phyloP scores from a whole-genome alignment of 2,888 invertebrate genomes.

The Alsophila aescularia region DNA sequence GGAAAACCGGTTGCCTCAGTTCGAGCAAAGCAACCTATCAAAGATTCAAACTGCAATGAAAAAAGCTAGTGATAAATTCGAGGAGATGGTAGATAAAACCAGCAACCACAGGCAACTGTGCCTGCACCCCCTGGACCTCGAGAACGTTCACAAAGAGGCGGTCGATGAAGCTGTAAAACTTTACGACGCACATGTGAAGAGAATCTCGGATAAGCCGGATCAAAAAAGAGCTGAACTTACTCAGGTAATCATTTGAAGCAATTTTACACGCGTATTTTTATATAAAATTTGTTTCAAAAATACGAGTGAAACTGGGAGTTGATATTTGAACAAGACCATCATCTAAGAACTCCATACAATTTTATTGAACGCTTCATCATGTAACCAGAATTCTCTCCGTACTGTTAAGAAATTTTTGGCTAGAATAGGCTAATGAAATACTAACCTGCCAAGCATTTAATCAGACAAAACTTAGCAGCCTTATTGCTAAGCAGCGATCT shows the following conservation, averaged over 20 bases:
- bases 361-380: no score
- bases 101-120: slow-evolving; percentile 1
- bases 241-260: not conserved
- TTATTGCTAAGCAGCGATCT: no score
- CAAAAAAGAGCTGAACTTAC: slow-evolving; percentile 3
- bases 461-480: no score
- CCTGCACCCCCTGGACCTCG: slow-evolving; percentile 9
- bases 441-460: no score
- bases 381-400: no score
- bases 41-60: slow-evolving; percentile 6
- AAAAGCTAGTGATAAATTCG: slow-evolving; percentile 1
- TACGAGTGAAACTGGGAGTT: no score
- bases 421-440: no score
- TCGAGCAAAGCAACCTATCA: slow-evolving; percentile 16
- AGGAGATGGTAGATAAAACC: not conserved
- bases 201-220: slow-evolving; percentile 4
- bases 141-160: slow-evolving; percentile 2
- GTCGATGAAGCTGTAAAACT: not conserved
- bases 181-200: slow-evolving; percentile 8
- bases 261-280: no score
- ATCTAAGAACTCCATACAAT: no score
- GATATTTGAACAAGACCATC: no score
- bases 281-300: no score
- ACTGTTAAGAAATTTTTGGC: no score
- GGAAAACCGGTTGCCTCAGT: slow-evolving; percentile 9